Percentiles rank a stretch among this genome's conserved stretches.
Evolutionary conservation across 2,888 invertebrate species (phyloP).

Genomic region (Chaetoderma sp.): DNA sequence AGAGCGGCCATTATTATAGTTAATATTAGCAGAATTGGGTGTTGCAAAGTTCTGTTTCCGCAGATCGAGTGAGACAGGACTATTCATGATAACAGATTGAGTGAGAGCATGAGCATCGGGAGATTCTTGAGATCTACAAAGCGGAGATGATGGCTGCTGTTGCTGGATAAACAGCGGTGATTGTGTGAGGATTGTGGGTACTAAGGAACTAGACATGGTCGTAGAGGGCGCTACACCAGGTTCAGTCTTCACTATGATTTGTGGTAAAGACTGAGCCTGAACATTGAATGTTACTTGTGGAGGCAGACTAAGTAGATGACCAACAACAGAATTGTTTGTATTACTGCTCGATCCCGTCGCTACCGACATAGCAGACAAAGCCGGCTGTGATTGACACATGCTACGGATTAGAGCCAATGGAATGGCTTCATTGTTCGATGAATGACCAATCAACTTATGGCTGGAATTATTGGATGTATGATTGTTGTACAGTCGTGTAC

Average conservation of each 20-base stretch:
- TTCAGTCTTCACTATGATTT: conserved; percentile 4
- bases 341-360: too few relatives aligned
- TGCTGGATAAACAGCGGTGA: conserved; percentile 18
- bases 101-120: background rate
- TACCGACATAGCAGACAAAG: too few relatives aligned
- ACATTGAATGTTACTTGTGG: conserved; percentile 17
- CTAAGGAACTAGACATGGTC: background rate
- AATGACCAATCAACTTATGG: too few relatives aligned
- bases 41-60: conserved; percentile 43
- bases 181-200: background rate
- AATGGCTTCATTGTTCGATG: too few relatives aligned
- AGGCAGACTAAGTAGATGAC: conserved; percentile 22
- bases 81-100: conserved; percentile 56
- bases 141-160: conserved; percentile 2
- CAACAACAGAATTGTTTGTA: conserved; percentile 26
- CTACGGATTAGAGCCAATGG: too few relatives aligned
- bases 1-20: conserved; percentile 45
- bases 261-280: background rate
- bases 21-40: background rate
- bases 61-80: conserved; percentile 57
- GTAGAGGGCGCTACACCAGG: background rate
- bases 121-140: background rate
- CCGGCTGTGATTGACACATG: too few relatives aligned
- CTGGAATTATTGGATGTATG: too few relatives aligned
- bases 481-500: too few relatives aligned